These are phyloP conservation scores for Ditylenchus weischeri DNA, from an alignment of 2,888 invertebrate species.

Conservation along the genomic window DNA sequence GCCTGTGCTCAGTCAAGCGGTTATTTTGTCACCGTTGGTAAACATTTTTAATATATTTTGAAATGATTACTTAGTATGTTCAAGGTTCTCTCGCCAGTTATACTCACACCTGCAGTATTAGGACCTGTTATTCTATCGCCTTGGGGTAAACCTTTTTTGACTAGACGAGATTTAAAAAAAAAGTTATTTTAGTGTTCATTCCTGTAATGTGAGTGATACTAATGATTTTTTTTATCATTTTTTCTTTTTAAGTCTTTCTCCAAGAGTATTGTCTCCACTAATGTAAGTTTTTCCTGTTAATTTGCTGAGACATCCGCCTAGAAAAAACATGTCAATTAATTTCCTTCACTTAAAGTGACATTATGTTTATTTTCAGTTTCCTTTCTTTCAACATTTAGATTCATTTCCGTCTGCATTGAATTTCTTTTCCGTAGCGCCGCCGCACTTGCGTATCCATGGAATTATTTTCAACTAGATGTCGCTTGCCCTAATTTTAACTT, in stretches of 20 bases:
- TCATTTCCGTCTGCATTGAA: no score
- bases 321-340: not conserved
- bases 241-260: slow-evolving; percentile 32
- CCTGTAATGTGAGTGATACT: no score
- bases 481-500: no score
- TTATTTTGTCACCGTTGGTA: slow-evolving; percentile 52
- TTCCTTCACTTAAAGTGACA: no score
- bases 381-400: no score
- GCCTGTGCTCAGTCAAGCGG: slow-evolving; percentile 48
- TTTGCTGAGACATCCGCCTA: not conserved
- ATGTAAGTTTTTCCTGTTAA: slow-evolving; percentile 1
- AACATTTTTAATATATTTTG: not conserved
- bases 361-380: no score
- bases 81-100: slow-evolving; percentile 51
- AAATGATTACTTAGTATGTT: slow-evolving; percentile 31
- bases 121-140: slow-evolving; percentile 51
- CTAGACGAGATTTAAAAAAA: no score
- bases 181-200: no score
- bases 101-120: slow-evolving; percentile 51
- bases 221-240: slow-evolving; percentile 29
- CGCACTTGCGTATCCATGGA: no score
- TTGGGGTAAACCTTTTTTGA: slow-evolving; percentile 27
- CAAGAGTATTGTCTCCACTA: slow-evolving; percentile 5
- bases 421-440: no score
- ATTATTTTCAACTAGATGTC: no score